Evolutionary conservation across 2,888 invertebrate genomes (phyloP), one percentile per base, ranked within the genome.

Genomic region (Autographa gamma): DNA sequence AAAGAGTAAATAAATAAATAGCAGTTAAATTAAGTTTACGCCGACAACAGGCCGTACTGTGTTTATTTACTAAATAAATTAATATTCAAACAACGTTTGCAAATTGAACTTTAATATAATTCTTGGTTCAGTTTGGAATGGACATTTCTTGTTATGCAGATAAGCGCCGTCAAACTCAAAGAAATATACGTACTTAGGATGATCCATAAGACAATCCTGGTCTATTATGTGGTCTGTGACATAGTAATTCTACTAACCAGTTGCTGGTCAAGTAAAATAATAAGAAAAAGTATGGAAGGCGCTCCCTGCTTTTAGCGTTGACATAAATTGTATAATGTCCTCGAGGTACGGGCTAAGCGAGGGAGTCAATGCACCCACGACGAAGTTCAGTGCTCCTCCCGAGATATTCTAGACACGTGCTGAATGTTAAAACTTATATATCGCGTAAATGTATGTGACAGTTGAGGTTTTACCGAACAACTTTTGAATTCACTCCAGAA

Each of bases 331-430:
- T 86, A 85, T 84, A 87, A 88, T 82, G 84, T 84, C 76, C 78
- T 80, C 80, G 84, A 85, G 83, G 82, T 82, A 81, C 74, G 77
- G 77, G 69, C 71, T 72, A 59, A 52, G 76, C 73, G 74, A 73
- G 81, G 83, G 86, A 91, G 93, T 93, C 94, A 93, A 88, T 91
- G 94, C 88, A 91, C 94, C 88, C 88, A 80, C 81, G 60, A 60
- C 80, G 68, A 85, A 91, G 94, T 93, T 94, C 93, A 93, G 77
- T 91, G 92, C 90, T 89, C 93, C 82, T 83, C 83, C 83, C 74
- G 76, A 85, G 84, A 86, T 88, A 90, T 91, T 88, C 89, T 76
- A 81, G 79, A 82, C 93, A 90, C 90, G 92, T 88, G 84, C 91
- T 89, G 88, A 88, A 91, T 92, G 88, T 88, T 88, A 90, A 87